Conservation (phyloP, 2,113 vertebrate species). For the Tonatia bakeri region DNA sequence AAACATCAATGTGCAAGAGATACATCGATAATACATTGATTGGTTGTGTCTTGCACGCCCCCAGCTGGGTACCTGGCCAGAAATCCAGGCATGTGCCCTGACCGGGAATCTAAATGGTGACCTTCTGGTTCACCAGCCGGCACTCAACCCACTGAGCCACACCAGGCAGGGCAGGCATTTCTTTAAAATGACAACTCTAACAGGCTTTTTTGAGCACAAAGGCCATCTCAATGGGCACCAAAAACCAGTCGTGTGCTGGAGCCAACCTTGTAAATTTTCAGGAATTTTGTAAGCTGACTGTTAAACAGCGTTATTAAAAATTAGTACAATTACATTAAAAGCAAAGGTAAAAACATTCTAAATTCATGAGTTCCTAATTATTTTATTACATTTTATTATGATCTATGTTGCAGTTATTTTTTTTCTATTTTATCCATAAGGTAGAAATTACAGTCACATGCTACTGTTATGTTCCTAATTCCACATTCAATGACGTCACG, state of each 20-base stretch:
- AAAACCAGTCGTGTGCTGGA: not conserved
- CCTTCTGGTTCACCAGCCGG: no score
- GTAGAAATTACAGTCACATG: not conserved
- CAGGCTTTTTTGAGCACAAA: not conserved
- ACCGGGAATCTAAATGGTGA: no score
- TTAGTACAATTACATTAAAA: not conserved
- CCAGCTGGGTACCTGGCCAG: no score
- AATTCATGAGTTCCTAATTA: not conserved
- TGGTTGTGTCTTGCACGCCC: no score
- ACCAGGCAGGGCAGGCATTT: not conserved
- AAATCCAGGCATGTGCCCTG: no score
- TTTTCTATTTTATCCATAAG: not conserved
- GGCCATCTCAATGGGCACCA: not conserved
- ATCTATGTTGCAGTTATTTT: not conserved
- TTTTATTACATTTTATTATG: conserved; percentile 16
- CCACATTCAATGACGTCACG: not conserved
- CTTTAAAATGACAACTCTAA: not conserved
- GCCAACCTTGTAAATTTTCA: not conserved
- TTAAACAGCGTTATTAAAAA: not conserved
- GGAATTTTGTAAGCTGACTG: not conserved
- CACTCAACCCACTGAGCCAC: no score
- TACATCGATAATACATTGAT: no score
- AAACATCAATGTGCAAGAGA: no score
- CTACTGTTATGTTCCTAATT: not conserved
- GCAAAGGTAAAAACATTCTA: not conserved